These are phyloP conservation scores for Xyliphius kryptos DNA, from an alignment of 2,113 vertebrate species.

Conservation along the genomic window DNA sequence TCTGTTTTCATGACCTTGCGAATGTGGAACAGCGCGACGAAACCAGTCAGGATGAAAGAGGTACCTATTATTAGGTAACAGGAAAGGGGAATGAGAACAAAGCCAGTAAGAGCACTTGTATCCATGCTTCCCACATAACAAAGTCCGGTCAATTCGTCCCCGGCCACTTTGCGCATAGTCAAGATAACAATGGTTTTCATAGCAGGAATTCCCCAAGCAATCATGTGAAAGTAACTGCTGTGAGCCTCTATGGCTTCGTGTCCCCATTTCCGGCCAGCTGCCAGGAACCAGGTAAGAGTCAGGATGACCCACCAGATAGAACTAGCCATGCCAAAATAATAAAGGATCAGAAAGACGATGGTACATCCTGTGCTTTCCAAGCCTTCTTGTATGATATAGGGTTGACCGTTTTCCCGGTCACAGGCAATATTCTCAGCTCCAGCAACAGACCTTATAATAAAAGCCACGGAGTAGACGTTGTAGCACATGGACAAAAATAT, in stretches of 20 bases:
- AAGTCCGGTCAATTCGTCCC: constrained; percentile 78
- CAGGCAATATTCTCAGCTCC: constrained; percentile 79
- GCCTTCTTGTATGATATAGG: constrained; percentile 79
- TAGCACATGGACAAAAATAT: constrained; percentile 89
- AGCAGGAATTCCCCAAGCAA: constrained; percentile 78
- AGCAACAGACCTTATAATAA: constrained; percentile 75
- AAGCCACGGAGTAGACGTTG: constrained; percentile 79
- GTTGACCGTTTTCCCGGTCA: constrained; percentile 72
- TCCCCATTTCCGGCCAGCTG: constrained; percentile 81
- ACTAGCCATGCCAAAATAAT: constrained; percentile 69
- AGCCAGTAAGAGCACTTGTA: constrained; percentile 65
- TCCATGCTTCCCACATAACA: constrained; percentile 80
- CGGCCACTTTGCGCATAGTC: constrained; percentile 79
- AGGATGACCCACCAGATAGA: constrained; percentile 55
- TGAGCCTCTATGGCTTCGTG: constrained; percentile 83
- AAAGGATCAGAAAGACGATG: constrained; percentile 79
- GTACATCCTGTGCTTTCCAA: constrained; percentile 81
- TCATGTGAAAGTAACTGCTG: constrained; percentile 84
- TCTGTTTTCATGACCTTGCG: constrained; percentile 82
- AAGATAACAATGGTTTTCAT: constrained; percentile 80
- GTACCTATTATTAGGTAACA: constrained; percentile 79
- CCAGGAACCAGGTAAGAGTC: constrained; percentile 60
- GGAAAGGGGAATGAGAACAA: constrained; percentile 77
- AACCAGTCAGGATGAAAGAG: constrained; percentile 80
- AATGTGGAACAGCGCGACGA: constrained; percentile 83